phyloP scores from a whole-genome alignment of 2,797 vertebrate genomes.

The Helicolenus hilgendorfi region DNA sequence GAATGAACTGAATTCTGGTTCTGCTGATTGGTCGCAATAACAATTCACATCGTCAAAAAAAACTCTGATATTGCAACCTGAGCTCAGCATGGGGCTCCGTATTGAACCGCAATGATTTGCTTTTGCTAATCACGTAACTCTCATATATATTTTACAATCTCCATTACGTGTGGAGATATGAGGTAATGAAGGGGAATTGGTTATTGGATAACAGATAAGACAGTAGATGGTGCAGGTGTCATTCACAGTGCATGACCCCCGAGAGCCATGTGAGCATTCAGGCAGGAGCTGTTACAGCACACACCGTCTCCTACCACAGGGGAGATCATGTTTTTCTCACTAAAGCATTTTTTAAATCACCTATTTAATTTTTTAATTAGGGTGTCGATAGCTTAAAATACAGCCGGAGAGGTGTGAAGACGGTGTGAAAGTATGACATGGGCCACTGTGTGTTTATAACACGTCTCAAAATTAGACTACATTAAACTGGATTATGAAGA shows the following conservation, averaged over 20 bases:
- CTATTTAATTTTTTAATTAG: background rate
- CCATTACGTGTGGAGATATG: conserved; percentile 36
- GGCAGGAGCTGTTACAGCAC: background rate
- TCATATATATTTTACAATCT: conserved; percentile 57
- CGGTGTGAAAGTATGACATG: background rate
- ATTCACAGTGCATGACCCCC: conserved; percentile 58
- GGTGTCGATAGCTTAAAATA: background rate
- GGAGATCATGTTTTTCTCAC: background rate
- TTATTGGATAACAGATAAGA: conserved; percentile 68
- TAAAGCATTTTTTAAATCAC: background rate
- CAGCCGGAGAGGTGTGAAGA: background rate
- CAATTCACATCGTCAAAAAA: conserved; percentile 39
- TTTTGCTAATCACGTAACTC: conserved; percentile 61
- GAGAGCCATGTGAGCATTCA: conserved; percentile 5
- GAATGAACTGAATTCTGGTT: conserved; percentile 44
- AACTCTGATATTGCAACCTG: conserved; percentile 16
- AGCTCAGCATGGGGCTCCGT: conserved; percentile 36
- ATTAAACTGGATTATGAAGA: background rate
- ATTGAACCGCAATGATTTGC: conserved; percentile 46
- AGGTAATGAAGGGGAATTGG: conserved; percentile 56
- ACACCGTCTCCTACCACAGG: background rate
- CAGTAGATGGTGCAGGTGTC: conserved; percentile 43
- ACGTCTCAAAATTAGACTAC: background rate
- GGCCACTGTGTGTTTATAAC: background rate
- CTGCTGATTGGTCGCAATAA: conserved; percentile 67